Evolutionary conservation across 2,797 vertebrate species (phyloP).

Genomic region (Coregonus suidteri): DNA sequence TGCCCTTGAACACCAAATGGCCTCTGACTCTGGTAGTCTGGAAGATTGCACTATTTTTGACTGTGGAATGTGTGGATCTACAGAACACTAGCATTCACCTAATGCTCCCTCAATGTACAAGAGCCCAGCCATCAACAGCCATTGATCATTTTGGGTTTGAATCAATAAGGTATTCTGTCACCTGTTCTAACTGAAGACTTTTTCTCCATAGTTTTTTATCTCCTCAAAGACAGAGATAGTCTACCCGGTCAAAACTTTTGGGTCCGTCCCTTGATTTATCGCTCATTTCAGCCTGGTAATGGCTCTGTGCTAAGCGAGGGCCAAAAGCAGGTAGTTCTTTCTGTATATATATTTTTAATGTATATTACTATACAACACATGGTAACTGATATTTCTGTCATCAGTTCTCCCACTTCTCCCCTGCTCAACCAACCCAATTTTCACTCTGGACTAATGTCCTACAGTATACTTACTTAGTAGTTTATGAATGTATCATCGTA

Average conservation of each 20-base stretch:
- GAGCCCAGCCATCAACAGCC: constrained; percentile 66
- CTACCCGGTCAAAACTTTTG: constrained; percentile 78
- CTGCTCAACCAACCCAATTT: constrained; percentile 32
- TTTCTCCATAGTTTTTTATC: constrained; percentile 74
- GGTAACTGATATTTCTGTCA: constrained; percentile 27
- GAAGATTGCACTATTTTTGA: not conserved
- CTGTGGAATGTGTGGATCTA: constrained; percentile 13
- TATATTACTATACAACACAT: constrained; percentile 50
- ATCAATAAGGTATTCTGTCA: constrained; percentile 50
- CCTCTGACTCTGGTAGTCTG: not conserved
- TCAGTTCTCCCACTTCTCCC: constrained; percentile 30
- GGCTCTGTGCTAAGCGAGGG: constrained; percentile 74
- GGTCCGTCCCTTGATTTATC: constrained; percentile 74
- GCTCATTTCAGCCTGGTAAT: constrained; percentile 76
- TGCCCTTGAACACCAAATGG: not conserved
- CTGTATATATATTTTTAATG: constrained; percentile 64
- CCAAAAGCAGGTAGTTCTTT: constrained; percentile 75
- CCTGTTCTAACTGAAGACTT: constrained; percentile 72
- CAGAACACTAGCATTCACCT: constrained; percentile 19
- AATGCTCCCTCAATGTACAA: constrained; percentile 23
- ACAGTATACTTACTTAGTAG: not conserved
- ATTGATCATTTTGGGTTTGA: constrained; percentile 37
- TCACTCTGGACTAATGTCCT: constrained; percentile 13
- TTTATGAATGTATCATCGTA: constrained; percentile 3
- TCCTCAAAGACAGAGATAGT: constrained; percentile 77